These are phyloP conservation scores for Zootoca vivipara DNA, from an alignment of 2,113 vertebrate genomes.

Conservation along the genomic window DNA sequence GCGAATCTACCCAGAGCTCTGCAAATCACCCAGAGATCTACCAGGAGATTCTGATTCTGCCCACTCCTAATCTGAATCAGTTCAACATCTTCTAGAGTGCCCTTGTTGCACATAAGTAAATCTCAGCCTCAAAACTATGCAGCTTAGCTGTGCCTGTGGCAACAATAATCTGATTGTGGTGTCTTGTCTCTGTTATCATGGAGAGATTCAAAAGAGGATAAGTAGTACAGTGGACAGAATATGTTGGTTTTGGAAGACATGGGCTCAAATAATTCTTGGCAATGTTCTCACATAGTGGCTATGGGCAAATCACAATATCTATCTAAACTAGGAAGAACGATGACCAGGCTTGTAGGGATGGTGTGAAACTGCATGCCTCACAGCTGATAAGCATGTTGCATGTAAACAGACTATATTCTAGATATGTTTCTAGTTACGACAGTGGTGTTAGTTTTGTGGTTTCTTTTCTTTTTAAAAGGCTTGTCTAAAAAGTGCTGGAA, in stretches of 20 bases:
- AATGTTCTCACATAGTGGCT: not conserved
- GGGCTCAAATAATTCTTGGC: not conserved
- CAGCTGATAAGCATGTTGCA: not conserved
- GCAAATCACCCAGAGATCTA: not conserved
- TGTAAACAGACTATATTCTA: not conserved
- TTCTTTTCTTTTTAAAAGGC: not conserved
- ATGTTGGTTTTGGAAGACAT: not conserved
- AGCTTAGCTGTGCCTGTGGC: not conserved
- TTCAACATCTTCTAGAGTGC: not conserved
- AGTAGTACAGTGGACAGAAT: not conserved
- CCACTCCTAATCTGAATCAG: not conserved
- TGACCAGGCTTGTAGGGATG: not conserved
- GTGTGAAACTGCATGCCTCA: not conserved
- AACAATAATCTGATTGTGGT: not conserved
- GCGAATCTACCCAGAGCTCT: no score
- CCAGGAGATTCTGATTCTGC: not conserved
- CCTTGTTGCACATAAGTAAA: not conserved
- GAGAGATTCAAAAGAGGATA: not conserved
- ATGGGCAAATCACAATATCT: not conserved
- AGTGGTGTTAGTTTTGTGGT: not conserved
- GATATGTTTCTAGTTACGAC: not conserved
- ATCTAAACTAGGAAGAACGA: not conserved
- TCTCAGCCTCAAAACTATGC: constrained; percentile 12
- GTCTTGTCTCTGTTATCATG: not conserved
- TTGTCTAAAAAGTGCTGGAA: not conserved